Evolutionary conservation across 1,140 invertebrate genomes (phyloP).

Genomic region (Aphaenogaster ashmeadi): DNA sequence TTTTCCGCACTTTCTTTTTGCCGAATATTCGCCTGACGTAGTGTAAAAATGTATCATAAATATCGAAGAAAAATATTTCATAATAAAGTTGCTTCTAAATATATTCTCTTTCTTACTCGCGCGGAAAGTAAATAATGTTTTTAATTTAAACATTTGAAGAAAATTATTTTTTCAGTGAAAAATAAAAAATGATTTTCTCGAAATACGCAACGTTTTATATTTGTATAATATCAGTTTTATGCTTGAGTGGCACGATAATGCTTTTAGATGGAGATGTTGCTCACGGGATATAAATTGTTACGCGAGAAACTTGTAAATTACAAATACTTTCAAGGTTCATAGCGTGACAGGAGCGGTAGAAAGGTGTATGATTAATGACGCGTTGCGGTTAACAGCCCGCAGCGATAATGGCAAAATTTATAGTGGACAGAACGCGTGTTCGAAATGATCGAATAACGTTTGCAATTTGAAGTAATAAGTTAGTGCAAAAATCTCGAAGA

Average conservation of each 20-base stretch:
- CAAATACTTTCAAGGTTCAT: constrained; percentile 2
- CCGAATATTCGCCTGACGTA: not conserved
- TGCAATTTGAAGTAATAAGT: not conserved
- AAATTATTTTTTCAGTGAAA: not conserved
- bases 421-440: not conserved
- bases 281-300: constrained; percentile 20
- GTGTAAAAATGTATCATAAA: not conserved
- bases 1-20: not conserved
- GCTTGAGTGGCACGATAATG: not conserved
- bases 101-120: not conserved
- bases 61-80: not conserved
- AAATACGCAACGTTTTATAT: not conserved
- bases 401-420: constrained; percentile 25
- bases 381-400: not conserved
- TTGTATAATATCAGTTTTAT: not conserved
- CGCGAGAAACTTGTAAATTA: constrained; percentile 36
- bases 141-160: not conserved
- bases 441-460: not conserved
- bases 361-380: constrained; percentile 29
- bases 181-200: not conserved
- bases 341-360: constrained; percentile 4
- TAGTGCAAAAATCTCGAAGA: not conserved
- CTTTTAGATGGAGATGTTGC: not conserved
- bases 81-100: not conserved
- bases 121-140: not conserved